Evolutionary conservation across 2,888 invertebrate genomes (phyloP), one percentile per base, ranked within the genome.

Genomic region (Eudasyphora cyanicolor): DNA sequence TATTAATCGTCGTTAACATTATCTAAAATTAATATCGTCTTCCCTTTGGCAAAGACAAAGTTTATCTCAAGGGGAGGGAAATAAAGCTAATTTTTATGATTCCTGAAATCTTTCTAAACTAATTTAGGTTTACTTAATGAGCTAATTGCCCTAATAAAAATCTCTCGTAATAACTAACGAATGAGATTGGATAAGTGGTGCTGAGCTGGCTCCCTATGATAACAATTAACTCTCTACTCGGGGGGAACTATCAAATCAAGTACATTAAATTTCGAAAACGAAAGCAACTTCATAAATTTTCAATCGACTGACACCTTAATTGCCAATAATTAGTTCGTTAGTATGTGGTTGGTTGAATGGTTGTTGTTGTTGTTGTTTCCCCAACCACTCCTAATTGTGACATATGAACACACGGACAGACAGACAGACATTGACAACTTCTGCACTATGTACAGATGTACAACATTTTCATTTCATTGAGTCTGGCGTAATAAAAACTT

Each of bases 241-340:
- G n/a, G n/a, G 21, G 1, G 10, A 38, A 38, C 64, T 10, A 64
- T 35, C 64, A 64, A 64, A 38, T 17, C 24, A 67, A 42, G 35
- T 12, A 38, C 24, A 67, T 67, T 67, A 67, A 67, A 67, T 42
- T 67, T 38, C 24, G 42, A 81, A 51, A 84, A 10, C 38, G 76
- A 79, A 79, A 78, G 78, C 81, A 84, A 81, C 78, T 81, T 78
- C 21, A 84, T 84, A 84, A 84, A 84, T 84, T 84, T 76, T 76
- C 81, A 79, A 81, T 81, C 81, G 81, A 84, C 71, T 84, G 84
- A 84, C 84, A 84, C 81, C 73, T 84, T 84, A 84, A 84, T 84
- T 84, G 84, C 81, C 81, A 84, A 67, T 84, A 81, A 84, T 84
- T 84, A 84, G 84, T 84, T 80, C 54, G 70, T 73, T 73, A 57